phyloP scores from a whole-genome alignment of 1,140 invertebrate genomes.

The Triops longicaudatus region DNA sequence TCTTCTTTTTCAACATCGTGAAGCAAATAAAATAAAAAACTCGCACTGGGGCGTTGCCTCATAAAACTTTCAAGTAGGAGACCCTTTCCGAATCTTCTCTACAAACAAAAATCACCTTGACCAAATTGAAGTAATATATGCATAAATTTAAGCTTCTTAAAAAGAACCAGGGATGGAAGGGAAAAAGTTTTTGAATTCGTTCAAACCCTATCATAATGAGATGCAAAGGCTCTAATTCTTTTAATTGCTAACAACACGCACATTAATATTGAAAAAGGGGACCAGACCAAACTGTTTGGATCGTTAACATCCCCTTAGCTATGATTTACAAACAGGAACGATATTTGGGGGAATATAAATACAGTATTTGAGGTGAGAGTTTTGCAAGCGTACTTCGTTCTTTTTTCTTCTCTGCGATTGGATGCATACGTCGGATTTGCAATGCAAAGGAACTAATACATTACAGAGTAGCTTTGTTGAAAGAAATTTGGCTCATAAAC shows the following conservation, averaged over 20 bases:
- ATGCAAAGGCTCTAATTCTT: neutral
- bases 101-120: neutral
- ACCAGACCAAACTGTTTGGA: neutral
- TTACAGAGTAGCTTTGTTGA: neutral
- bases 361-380: too few relatives aligned
- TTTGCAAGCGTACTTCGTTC: neutral
- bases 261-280: neutral
- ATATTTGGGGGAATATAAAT: too few relatives aligned
- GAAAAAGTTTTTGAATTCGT: neutral
- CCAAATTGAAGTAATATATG: too few relatives aligned
- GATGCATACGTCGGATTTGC: neutral
- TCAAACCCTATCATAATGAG: neutral
- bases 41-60: neutral
- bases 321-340: too few relatives aligned
- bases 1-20: neutral
- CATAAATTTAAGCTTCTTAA: neutral
- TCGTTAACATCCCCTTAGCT: too few relatives aligned
- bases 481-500: neutral
- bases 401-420: neutral
- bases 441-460: constrained; percentile 8
- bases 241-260: neutral
- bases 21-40: neutral
- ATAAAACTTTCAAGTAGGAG: neutral
- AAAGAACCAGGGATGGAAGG: neutral
- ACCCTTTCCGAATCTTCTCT: neutral